Evolutionary conservation across 2,888 invertebrate species (phyloP), one percentile per base, ranked within the genome.

Genomic region (Platycnemis pennipes): DNA sequence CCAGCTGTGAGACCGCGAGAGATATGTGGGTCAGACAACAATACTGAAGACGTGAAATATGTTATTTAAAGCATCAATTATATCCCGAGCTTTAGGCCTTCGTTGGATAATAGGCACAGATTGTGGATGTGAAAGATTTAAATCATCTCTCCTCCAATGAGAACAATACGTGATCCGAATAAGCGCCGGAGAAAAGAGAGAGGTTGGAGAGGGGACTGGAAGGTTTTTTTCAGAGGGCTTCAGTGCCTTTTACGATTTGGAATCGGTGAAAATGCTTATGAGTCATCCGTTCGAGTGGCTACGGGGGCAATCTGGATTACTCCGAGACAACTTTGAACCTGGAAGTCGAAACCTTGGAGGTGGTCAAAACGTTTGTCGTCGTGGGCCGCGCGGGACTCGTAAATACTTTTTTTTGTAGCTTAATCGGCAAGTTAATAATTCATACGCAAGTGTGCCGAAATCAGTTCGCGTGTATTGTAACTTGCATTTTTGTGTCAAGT

Each of bases 1-100:
- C 77, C 16, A 13, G 77, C 37, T 77, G 77, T 11, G 77, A 77
- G 13, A 11, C 13, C 11, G 37, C 13, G 77, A n/a, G 77, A 77
- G 77, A 77, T 77, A 77, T 77, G 77, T 77, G 37, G 77, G 77
- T 77, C 77, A 77, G 77, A 77, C 77, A 77, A 77, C 77, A 77
- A 77, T 77, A 77, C 77, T 37, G 37, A 77, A 77, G 77, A 77
- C 77, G 77, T 77, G 31, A 77, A 77, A 77, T 77, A 77, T 77
- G 77, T 37, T 77, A 77, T 77, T 77, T 31, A 77, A 77, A 77
- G 31, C 77, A 37, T 37, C 77, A 77, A 77, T 77, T 77, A 77
- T 77, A 77, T 77, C 77, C 37, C 11, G 13, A 26, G 37, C 37
- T 11, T 31, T 31, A n/a, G 77, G 77, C 8, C 37, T 77, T 77